Percentiles rank a stretch among this genome's conserved stretches.
Evolutionary conservation across 2,797 vertebrate species (phyloP).

Genomic region (Alosa sapidissima): DNA sequence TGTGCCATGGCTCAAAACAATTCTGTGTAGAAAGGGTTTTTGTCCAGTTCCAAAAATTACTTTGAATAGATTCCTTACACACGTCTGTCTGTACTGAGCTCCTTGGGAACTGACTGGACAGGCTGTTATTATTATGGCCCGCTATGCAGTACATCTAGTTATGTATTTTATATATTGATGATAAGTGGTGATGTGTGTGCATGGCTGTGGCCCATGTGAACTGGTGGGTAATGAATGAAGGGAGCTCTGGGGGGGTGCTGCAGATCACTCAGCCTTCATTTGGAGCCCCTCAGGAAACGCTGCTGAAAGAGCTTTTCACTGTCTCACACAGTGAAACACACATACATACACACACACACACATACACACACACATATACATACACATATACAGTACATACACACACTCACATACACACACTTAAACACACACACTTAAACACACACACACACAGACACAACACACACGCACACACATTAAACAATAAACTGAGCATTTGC

Average conservation of each 20-base stretch:
- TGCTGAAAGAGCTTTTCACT: not conserved
- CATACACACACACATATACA: not conserved
- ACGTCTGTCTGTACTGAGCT: not conserved
- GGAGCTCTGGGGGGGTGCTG: not conserved
- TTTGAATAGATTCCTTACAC: not conserved
- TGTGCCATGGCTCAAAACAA: not conserved
- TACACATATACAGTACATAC: not conserved
- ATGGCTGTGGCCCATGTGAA: not conserved
- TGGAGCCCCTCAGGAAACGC: not conserved
- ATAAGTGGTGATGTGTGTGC: not conserved
- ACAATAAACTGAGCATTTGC: constrained; percentile 7
- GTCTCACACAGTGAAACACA: not conserved
- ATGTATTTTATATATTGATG: not conserved
- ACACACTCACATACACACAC: not conserved
- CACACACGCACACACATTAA: not conserved
- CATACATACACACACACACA: not conserved
- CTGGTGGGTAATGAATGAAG: not conserved
- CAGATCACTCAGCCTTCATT: not conserved
- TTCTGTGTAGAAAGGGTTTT: not conserved
- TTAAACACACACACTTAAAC: not conserved
- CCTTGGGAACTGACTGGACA: not conserved
- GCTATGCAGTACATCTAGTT: too few relatives aligned
- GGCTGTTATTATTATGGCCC: too few relatives aligned
- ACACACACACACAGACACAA: not conserved
- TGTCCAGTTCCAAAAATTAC: not conserved